These are phyloP conservation scores for Triplophysa yarkandensis DNA, from an alignment of 2,797 vertebrate genomes.

Conservation along the genomic window DNA sequence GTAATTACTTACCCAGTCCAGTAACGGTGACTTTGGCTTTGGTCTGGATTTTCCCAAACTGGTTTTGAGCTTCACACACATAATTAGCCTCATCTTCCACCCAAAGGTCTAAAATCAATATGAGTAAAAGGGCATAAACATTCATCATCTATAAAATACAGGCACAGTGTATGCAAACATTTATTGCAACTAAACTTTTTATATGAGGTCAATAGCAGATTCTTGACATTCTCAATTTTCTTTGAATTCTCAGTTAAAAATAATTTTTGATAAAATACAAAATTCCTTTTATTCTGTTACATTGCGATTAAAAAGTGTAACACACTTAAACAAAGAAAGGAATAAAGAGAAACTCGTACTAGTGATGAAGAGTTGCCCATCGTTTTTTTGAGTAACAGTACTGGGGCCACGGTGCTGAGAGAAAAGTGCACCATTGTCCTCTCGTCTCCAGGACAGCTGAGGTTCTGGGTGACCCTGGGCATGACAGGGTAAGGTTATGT, in stretches of 20 bases:
- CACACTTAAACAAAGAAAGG: background rate
- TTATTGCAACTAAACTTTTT: background rate
- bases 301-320: background rate
- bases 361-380: slow-evolving; percentile 81
- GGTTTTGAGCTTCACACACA: slow-evolving; percentile 92
- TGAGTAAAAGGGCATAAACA: background rate
- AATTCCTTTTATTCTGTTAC: background rate
- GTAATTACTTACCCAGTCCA: slow-evolving; percentile 84
- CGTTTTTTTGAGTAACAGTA: slow-evolving; percentile 76
- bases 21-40: slow-evolving; percentile 84
- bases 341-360: slow-evolving; percentile 73
- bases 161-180: background rate
- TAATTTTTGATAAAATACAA: background rate
- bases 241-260: background rate
- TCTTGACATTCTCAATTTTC: no score
- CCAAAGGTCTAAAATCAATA: slow-evolving; percentile 82
- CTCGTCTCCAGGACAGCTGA: slow-evolving; percentile 83
- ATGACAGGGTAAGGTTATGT: slow-evolving; percentile 82
- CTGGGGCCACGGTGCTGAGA: slow-evolving; percentile 73
- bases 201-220: background rate
- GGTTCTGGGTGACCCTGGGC: slow-evolving; percentile 88
- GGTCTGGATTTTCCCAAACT: slow-evolving; percentile 88
- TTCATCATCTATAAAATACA: background rate
- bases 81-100: slow-evolving; percentile 88
- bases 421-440: slow-evolving; percentile 76